Evolutionary conservation across 2,888 invertebrate species (phyloP), one percentile per base, ranked within the genome.

Genomic region (Drosophila bunnanda): DNA sequence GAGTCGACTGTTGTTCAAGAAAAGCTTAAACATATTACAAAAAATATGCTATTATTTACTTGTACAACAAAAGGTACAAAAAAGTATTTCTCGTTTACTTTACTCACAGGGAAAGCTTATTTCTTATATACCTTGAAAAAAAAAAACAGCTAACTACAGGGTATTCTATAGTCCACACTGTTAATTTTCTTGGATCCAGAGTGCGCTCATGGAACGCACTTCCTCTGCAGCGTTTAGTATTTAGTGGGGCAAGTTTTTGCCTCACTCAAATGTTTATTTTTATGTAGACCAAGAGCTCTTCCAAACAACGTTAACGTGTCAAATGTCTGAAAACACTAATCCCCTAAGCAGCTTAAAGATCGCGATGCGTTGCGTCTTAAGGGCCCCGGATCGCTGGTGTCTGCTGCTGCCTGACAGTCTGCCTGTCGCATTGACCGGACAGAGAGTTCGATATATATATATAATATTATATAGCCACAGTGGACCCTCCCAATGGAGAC

Each of bases 321-420:
- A 89, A 90, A 90, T 88, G 90, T 88, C 90, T 90, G 80, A 86
- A 90, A 85, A 91, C 89, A 90, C 77, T 91, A 91, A 91, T 91
- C 91, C 88, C 80, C 90, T 91, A 91, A 91, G 90, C 91, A 87
- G 91, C 91, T 91, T 91, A 91, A 85, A 86, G 85, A 88, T 88
- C 83, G 88, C 88, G 86, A 81, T 85, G 85, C 87, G 70, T 76
- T 58, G 82, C 58, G 74, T 75, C 82, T 84, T 86, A 80, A 82
- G 73, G 61, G 52, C 59, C 70, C 25, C 55, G 44, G 66, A 64
- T 66, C 60, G 43, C 32, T 34, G 54, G 34, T 58, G 58, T 58
- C 48, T 28, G 77, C 68, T 78, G 77, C 68, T 78, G 80, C 70
- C 81, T 67, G 78, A 20, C 60, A 79, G 82, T 72, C 82, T 80